Evolutionary conservation across 2,888 invertebrate species (phyloP), one percentile per base, ranked within the genome.

Genomic region (Escarpia spicata): DNA sequence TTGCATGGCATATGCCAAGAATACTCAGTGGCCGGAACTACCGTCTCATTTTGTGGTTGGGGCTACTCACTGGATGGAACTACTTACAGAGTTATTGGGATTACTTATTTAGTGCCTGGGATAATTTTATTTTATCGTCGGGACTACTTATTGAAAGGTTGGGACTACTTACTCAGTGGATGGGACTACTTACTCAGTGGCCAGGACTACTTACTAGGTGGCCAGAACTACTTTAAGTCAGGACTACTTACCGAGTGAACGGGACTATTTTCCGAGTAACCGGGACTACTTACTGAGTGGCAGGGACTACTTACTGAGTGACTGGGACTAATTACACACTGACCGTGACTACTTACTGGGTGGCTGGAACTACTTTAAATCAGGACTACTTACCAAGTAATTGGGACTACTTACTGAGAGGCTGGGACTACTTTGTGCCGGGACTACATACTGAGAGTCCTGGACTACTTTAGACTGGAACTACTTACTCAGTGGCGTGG

Each of bases 401-500:
- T 15, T 1, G 15, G 60, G 19, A 60, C 60, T 19, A 75, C 75
- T 75, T 75, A 75, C 3, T 75, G 19, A n/a, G 75, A 19, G 26
- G 75, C 19, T 19, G 15, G 75, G 75, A 75, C 75, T 26, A 75
- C 26, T 75, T 75, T 26, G 6, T 26, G 75, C 26, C 6, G 6
- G 4, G 75, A 26, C 75, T 26, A 26, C 26, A 3, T 75, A 75
- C 75, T 19, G 6, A 19, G 26, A 6, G 26, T 15, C 3, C 1
- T 15, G 75, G 75, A 75, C 26, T 26, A 75, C 75, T 91, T 31
- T 12, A 15, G 26, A 26, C 43, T 6, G 19, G 90, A 15, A n/a
- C 43, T 26, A 93, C 94, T 93, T 91, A 98, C 97, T 98, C 98
- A 0, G 98, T 97, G 90, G 98, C 98, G 96, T 98, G 98, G 95